phyloP scores from a whole-genome alignment of 2,888 invertebrate genomes.

The Rhagonycha fulva region DNA sequence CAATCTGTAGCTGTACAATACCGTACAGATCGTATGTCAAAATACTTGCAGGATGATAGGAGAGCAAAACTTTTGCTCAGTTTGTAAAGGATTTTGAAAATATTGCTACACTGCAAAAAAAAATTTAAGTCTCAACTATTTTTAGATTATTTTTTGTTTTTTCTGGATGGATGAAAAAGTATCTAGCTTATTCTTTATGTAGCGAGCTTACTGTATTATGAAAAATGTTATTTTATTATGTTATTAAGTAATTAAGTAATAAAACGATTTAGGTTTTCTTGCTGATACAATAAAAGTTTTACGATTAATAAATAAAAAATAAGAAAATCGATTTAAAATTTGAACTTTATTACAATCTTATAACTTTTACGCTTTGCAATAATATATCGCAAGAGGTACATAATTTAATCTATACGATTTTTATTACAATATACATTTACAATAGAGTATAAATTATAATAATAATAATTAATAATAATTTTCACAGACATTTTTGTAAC shows the following conservation, averaged over 20 bases:
- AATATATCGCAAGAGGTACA: constrained; percentile 26
- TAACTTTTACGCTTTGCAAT: constrained; percentile 20
- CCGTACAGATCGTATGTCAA: too few relatives aligned
- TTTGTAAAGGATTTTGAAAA: too few relatives aligned
- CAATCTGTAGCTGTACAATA: too few relatives aligned
- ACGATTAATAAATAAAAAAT: neutral
- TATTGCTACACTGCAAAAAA: too few relatives aligned
- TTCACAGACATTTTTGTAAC: constrained; percentile 31
- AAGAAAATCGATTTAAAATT: constrained; percentile 5
- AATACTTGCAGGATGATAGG: too few relatives aligned
- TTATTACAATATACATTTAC: constrained; percentile 25
- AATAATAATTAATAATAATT: constrained; percentile 24
- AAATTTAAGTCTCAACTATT: too few relatives aligned
- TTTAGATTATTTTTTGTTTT: too few relatives aligned
- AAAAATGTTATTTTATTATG: neutral
- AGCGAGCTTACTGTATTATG: neutral
- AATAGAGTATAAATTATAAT: constrained; percentile 23
- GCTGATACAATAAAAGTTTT: neutral
- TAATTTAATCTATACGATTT: constrained; percentile 15
- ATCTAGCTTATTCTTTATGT: neutral
- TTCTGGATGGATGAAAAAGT: too few relatives aligned
- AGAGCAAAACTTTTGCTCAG: too few relatives aligned
- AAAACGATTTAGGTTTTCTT: neutral
- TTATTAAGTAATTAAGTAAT: neutral
- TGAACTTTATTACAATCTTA: constrained; percentile 27